Evolutionary conservation across 2,113 vertebrate genomes (phyloP), one percentile per base, ranked within the genome.

Genomic region (Megaceryle torquata): DNA sequence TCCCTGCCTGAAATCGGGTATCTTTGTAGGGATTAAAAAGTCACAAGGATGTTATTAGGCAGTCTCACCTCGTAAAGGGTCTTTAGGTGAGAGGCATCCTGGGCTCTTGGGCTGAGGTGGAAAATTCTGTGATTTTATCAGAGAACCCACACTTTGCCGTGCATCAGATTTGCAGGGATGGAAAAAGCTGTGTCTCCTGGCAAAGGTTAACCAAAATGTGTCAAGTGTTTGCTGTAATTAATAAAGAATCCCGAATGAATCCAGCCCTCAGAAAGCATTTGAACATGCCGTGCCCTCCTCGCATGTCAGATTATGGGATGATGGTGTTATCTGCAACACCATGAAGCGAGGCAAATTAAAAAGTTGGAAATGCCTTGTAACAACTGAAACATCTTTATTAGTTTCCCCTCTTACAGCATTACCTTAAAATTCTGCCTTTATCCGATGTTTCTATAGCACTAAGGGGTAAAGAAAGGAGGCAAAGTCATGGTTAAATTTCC

Each of bases 161-260:
- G 18, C 5, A 28, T 60, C 29, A 41, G 41, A 74, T 33, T 79
- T 10, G 15, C 0, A 0, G n/a, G 0, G 18, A 0, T 26, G 89
- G 59, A 53, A 76, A 61, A 86, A 77, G 22, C 72, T 19, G 50
- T 6, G 78, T 60, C 65, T 85, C 21, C 44, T 31, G 59, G 59
- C 35, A 72, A 39, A 72, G 51, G 29, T 81, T 54, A 19, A 72
- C 89, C 43, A 48, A 69, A 68, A 82, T 2, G 26, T 13, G 13
- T 18, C 6, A 22, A 65, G 33, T 14, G 26, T 12, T 85, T 6
- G 1, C 56, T 57, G 2, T 10, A 59, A 83, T 72, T 92, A 76
- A 48, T 39, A 13, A 57, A 29, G 70, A 57, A 46, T 53, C 35
- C 39, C 75, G 60, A 63, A 87, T 31, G 56, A 57, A 35, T 37